Conservation (phyloP, 1,140 invertebrate species). For the Watersipora subatra region DNA sequence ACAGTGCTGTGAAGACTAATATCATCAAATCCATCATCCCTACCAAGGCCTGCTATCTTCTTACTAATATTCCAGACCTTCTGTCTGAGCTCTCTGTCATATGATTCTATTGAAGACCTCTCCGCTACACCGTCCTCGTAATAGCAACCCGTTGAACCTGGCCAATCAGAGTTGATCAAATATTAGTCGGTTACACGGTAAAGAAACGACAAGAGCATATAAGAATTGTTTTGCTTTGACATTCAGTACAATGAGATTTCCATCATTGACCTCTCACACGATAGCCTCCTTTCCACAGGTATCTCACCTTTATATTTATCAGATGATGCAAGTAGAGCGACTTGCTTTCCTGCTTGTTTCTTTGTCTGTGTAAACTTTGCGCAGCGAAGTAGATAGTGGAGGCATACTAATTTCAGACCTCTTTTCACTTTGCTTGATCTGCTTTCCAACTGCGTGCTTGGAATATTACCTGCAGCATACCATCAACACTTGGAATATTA, state of each 20-base stretch:
- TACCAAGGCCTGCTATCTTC: background rate
- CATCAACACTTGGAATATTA: background rate
- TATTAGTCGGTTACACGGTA: background rate
- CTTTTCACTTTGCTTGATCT: background rate
- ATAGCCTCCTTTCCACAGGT: too few relatives aligned
- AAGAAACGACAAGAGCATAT: too few relatives aligned
- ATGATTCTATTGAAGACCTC: background rate
- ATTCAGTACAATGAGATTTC: too few relatives aligned
- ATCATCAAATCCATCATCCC: background rate
- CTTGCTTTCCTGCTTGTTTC: background rate
- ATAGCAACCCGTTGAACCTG: background rate
- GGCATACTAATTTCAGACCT: background rate
- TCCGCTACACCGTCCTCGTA: background rate
- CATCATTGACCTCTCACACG: too few relatives aligned
- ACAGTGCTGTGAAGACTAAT: background rate
- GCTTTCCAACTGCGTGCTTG: background rate
- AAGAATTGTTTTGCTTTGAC: too few relatives aligned
- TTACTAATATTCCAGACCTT: background rate
- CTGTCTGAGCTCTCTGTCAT: background rate
- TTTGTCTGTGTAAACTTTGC: background rate
- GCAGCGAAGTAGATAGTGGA: background rate
- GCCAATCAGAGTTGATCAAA: background rate
- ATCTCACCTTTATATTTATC: background rate
- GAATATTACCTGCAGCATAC: background rate
- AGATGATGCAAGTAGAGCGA: background rate